phyloP scores from a whole-genome alignment of 2,113 vertebrate species.

The Drymodes brunneopygia region DNA sequence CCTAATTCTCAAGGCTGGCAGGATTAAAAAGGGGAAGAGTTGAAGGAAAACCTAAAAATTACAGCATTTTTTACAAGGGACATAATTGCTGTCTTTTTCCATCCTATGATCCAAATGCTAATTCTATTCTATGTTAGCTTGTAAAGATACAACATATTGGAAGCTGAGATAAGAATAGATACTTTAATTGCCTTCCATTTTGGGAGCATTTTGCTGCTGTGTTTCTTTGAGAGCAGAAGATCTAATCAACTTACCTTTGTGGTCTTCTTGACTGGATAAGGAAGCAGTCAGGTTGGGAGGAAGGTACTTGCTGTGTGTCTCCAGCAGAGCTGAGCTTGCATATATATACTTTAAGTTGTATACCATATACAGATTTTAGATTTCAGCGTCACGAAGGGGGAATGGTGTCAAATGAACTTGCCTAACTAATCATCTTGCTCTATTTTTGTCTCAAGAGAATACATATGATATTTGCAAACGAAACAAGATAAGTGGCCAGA shows the following conservation, averaged over 20 bases:
- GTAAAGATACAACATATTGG: background rate
- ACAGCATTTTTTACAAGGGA: background rate
- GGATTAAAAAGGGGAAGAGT: background rate
- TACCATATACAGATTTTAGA: conserved; percentile 58
- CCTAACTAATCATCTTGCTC: conserved; percentile 58
- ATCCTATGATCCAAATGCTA: background rate
- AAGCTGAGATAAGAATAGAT: background rate
- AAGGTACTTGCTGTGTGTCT: conserved; percentile 41
- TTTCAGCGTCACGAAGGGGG: conserved; percentile 47
- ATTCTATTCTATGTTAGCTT: background rate
- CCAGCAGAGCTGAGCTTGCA: background rate
- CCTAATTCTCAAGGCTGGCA: background rate
- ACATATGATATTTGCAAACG: conserved; percentile 62
- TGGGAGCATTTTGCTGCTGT: background rate
- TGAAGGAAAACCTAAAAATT: background rate
- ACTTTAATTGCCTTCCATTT: background rate
- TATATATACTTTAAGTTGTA: conserved; percentile 56
- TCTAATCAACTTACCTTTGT: conserved; percentile 52
- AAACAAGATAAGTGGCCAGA: conserved; percentile 57
- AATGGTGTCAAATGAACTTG: conserved; percentile 57
- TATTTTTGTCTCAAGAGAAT: conserved; percentile 71
- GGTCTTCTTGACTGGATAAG: conserved; percentile 18
- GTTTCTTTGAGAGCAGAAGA: conserved; percentile 8
- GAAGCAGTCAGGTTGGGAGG: background rate
- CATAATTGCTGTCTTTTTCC: background rate